These are phyloP conservation scores for Trissoscelio sp. DNA, from an alignment of 2,888 invertebrate species.

Conservation along the genomic window DNA sequence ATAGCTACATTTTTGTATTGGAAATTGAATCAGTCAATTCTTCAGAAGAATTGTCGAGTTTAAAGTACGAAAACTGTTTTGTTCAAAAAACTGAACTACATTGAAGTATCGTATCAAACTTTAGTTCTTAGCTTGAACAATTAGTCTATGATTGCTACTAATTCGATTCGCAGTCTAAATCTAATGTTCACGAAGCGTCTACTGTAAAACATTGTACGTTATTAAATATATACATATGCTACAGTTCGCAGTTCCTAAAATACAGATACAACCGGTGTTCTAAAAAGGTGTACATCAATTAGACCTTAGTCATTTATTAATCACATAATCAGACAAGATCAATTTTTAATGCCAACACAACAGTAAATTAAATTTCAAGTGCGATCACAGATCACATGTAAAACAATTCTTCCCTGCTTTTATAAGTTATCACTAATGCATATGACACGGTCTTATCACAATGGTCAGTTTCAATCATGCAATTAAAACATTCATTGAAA, in stretches of 20 bases:
- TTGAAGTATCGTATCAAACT: conserved; percentile 24
- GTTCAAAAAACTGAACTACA: conserved; percentile 11
- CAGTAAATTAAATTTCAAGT: not conserved
- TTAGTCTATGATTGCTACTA: conserved; percentile 20
- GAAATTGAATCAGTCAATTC: not conserved
- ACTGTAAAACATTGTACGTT: conserved; percentile 32
- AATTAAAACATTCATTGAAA: not conserved
- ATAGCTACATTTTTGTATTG: conserved; percentile 7
- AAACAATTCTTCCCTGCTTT: not conserved
- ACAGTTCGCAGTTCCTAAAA: conserved; percentile 47
- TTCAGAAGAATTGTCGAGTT: conserved; percentile 3
- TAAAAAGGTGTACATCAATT: conserved; percentile 43
- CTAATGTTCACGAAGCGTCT: conserved; percentile 31
- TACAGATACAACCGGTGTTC: conserved; percentile 40
- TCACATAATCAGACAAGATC: conserved; percentile 16
- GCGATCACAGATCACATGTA: conserved; percentile 13
- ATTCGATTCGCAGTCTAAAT: conserved; percentile 8
- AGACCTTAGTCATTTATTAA: conserved; percentile 10
- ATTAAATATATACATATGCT: conserved; percentile 62
- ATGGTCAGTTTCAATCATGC: not conserved
- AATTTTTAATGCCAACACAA: not conserved
- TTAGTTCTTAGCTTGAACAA: conserved; percentile 8
- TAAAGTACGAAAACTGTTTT: not conserved
- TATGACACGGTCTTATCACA: conserved; percentile 25
- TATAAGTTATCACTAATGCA: not conserved